Evolutionary conservation across 2,888 invertebrate genomes (phyloP), one percentile per base, ranked within the genome.

Genomic region (Loripinus fragilis): DNA sequence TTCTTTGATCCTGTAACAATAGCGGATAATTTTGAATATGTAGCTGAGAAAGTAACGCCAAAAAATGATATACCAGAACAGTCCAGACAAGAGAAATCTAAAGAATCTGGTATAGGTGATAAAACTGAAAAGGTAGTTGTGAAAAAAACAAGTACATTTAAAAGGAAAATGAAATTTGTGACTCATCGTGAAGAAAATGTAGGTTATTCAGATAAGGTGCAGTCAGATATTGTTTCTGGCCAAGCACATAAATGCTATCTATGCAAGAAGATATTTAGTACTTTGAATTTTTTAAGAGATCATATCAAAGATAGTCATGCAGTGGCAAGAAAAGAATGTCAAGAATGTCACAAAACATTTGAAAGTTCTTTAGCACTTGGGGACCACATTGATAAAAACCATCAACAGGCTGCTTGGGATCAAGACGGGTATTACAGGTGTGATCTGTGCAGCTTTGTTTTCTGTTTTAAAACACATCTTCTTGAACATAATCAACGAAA

Each of bases 321-420:
- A 8, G 38, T 8, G 28, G 30, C 23, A 45, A 45, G 12, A 42
- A 10, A 48, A 17, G 20, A 68, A 30, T 68, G 68, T 20, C 68
- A 33, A 17, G 15, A 42, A 12, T 84, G 83, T 73, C 66, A 71
- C 8, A 60, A 64, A 12, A 50, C 71, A 42, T 84, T 74, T 71
- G 42, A 33, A 30, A 45, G 60, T 17, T 50, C 69, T 38, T 28
- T 28, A 5, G 72, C 70, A 35, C 66, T 84, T 17, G 35, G 23
- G 12, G 25, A 74, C 1, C 83, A 84, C 50, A 38, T 64, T 35
- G 45, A n/a, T 15, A 72, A 64, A 45, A 25, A 45, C 20, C 33
- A 72, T 45, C 33, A 30, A 20, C 38, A 45, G 7, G 42, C 17
- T 28, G 33, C 45, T 20, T 25, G 20, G 33, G 20, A 8, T 12